Percentiles rank a stretch among this genome's conserved stretches.
Conservation (phyloP, 2,113 vertebrate genomes). For the Vimba vimba region DNA sequence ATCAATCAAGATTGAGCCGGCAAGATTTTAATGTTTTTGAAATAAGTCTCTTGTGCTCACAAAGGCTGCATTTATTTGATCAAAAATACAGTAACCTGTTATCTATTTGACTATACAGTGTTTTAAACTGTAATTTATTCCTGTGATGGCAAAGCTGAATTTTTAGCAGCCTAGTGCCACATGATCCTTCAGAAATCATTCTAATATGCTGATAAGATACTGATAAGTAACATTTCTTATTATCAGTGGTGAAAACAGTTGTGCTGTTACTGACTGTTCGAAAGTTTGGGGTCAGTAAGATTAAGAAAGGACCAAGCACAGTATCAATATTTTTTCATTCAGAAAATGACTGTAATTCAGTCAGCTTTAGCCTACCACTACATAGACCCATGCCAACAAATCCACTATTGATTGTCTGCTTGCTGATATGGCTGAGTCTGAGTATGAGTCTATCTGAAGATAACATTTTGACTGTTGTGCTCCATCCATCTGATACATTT, state of each 20-base stretch:
- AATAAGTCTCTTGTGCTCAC: neutral
- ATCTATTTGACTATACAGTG: neutral
- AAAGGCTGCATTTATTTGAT: neutral
- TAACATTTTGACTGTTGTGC: constrained; percentile 4
- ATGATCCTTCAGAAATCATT: neutral
- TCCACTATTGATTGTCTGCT: constrained; percentile 21
- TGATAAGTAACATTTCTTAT: neutral
- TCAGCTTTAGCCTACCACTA: neutral
- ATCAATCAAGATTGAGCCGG: neutral
- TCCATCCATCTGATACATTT: constrained; percentile 49
- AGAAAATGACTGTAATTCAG: neutral
- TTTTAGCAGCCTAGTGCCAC: no score
- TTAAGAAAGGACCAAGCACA: neutral
- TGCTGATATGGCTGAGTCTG: constrained; percentile 18
- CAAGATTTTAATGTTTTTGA: neutral
- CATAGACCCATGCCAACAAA: constrained; percentile 6
- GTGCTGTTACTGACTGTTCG: neutral
- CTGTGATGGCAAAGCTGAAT: neutral
- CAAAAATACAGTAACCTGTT: neutral
- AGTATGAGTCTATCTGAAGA: constrained; percentile 42
- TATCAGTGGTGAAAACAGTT: neutral
- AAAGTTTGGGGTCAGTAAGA: no score
- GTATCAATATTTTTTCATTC: neutral
- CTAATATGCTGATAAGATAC: neutral
- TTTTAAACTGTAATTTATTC: neutral